Evolutionary conservation across 2,888 invertebrate genomes (phyloP), one percentile per base, ranked within the genome.

Genomic region (Hydropsyche betteni): DNA sequence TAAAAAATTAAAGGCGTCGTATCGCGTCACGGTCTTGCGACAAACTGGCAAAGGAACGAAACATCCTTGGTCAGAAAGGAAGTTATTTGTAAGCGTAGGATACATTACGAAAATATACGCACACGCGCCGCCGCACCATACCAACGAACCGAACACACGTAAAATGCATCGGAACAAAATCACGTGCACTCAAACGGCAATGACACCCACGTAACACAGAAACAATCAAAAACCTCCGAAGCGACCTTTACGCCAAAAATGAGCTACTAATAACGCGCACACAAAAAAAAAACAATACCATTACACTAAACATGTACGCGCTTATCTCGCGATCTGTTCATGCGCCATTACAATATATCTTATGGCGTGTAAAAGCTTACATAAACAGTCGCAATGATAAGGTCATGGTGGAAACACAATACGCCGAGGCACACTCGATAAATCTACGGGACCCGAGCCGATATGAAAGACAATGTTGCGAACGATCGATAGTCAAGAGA

Each of bases 51-150:
- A 64, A 69, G 51, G 69, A 51, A 69, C 44, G 69, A 1, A 64
- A 50, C 51, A 69, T 69, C 69, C 69, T 69, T 69, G 69, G 50
- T 44, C 12, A 33, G 34, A 64, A 64, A 69, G 69, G 69, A 69
- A 69, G 69, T 50, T 14, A 68, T 68, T 68, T 68, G n/a, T 38
- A 68, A 68, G 38, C n/a, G 68, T 34, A 68, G 38, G 68, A 58
- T n/a, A 58, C 58, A 58, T 24, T 58, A 58, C 58, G 24, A 24
- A 58, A 58, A 58, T 58, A 58, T 8, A 8, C 58, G 64, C 64
- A 64, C 34, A n/a, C 64, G 64, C 10, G 61, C 33, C 10, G 10
- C 24, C 24, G 24, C 24, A 24, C 44, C 44, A 44, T 6, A 44
- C 44, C 10, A 44, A 1, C 7, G 6, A 44, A 8, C 10, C 1